Conservation (phyloP, 2,797 vertebrate genomes). For the Odontamblyopus rebecca region DNA sequence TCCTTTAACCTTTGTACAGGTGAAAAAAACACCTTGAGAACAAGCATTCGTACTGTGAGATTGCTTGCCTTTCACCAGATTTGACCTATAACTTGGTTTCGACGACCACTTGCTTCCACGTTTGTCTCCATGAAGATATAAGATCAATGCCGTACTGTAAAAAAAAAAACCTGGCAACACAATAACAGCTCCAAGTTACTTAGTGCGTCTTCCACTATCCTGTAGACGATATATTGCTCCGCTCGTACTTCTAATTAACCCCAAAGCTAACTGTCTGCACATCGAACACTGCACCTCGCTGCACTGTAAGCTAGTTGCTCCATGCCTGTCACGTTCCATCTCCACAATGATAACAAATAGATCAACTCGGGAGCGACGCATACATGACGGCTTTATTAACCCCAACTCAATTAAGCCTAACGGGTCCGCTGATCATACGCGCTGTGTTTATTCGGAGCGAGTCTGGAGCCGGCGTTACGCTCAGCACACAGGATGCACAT, state of each 20-base stretch:
- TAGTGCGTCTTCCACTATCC: neutral
- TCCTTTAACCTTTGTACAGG: too few relatives aligned
- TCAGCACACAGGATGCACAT: constrained; percentile 63
- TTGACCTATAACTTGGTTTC: too few relatives aligned
- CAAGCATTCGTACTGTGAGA: too few relatives aligned
- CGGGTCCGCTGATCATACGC: constrained; percentile 60
- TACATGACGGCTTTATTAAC: constrained; percentile 70
- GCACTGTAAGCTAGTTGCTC: constrained; percentile 15
- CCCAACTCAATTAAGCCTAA: constrained; percentile 75
- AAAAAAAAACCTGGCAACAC: too few relatives aligned
- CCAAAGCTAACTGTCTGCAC: neutral
- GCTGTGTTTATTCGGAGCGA: constrained; percentile 65
- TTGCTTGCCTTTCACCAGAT: too few relatives aligned
- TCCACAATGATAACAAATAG: constrained; percentile 67
- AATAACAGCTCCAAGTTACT: too few relatives aligned
- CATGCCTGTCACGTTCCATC: constrained; percentile 66
- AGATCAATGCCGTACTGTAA: too few relatives aligned
- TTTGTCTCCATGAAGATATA: too few relatives aligned
- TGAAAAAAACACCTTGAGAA: too few relatives aligned
- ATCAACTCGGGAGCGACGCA: constrained; percentile 63
- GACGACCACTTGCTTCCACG: too few relatives aligned
- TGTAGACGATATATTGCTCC: neutral
- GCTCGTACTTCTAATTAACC: neutral
- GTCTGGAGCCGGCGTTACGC: constrained; percentile 33
- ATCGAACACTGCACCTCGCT: neutral